phyloP scores from a whole-genome alignment of 2,113 vertebrate species.

The Syrrhaptes paradoxus region DNA sequence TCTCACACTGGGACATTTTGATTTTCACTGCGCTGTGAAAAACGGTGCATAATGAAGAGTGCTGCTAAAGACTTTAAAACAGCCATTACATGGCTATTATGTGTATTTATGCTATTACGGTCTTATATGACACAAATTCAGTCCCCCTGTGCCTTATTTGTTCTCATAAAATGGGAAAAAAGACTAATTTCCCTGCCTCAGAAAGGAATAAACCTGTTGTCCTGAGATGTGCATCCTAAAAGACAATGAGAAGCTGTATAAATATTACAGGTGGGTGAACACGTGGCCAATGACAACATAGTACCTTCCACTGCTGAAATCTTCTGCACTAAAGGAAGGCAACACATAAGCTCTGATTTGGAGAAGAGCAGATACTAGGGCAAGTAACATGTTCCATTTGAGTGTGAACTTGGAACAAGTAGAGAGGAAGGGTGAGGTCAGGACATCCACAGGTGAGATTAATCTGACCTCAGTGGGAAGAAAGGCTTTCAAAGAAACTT shows the following conservation, averaged over 20 bases:
- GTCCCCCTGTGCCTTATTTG: background rate
- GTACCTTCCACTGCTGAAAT: background rate
- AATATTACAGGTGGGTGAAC: background rate
- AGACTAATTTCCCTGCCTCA: background rate
- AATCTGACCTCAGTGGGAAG: background rate
- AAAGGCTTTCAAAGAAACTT: conserved; percentile 30
- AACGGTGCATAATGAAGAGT: background rate
- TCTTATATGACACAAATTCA: background rate
- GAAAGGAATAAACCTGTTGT: background rate
- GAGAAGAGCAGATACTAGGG: background rate
- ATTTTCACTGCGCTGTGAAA: background rate
- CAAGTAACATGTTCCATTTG: background rate
- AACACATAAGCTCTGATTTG: background rate
- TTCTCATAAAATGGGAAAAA: background rate
- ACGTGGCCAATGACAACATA: background rate
- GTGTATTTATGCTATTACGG: background rate
- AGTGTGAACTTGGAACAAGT: background rate
- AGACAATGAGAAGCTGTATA: background rate
- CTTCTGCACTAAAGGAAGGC: background rate
- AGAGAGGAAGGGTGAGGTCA: background rate
- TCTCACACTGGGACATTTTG: background rate
- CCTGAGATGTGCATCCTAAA: background rate
- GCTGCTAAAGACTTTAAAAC: background rate
- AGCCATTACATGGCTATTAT: background rate
- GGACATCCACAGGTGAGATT: background rate